A percentile compares a stretch with the other conserved stretches of the same genome.
Conservation (phyloP, 2,888 invertebrate genomes). For the Rutpela maculata region DNA sequence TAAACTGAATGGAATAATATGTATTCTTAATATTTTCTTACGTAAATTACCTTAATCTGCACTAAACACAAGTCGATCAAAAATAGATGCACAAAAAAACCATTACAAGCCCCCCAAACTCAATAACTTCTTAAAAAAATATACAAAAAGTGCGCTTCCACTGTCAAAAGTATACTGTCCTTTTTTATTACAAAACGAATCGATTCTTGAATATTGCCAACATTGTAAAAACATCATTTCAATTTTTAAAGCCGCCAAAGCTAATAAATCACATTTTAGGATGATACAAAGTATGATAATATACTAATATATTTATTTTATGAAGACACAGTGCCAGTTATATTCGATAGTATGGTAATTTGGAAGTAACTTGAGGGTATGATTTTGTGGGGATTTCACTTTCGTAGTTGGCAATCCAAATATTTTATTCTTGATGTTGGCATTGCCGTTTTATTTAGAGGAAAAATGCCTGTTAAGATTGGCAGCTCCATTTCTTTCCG, state of each 20-base stretch:
- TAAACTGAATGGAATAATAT: constrained; percentile 43
- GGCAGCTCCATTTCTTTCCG: constrained; percentile 58
- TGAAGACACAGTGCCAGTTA: background rate
- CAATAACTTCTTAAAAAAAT: constrained; percentile 68
- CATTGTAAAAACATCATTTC: constrained; percentile 14
- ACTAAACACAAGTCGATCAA: constrained; percentile 51
- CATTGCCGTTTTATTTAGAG: background rate
- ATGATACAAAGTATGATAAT: background rate
- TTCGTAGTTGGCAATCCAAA: too few species aligned
- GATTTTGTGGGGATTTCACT: background rate
- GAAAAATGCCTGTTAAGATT: constrained; percentile 30
- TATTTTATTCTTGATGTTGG: background rate
- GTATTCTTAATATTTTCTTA: constrained; percentile 25
- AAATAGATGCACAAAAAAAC: constrained; percentile 66
- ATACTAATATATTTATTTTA: background rate
- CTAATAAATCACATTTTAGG: background rate
- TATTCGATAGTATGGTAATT: background rate
- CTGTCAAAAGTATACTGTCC: constrained; percentile 60
- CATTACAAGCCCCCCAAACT: constrained; percentile 61
- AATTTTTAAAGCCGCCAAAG: background rate
- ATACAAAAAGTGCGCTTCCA: constrained; percentile 70
- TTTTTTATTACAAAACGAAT: constrained; percentile 49
- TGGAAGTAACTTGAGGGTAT: background rate
- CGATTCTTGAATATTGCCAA: constrained; percentile 60
- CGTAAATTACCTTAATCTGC: constrained; percentile 42